Evolutionary conservation across 2,113 vertebrate species (phyloP).

Genomic region (Ornithorhynchus anatinus): DNA sequence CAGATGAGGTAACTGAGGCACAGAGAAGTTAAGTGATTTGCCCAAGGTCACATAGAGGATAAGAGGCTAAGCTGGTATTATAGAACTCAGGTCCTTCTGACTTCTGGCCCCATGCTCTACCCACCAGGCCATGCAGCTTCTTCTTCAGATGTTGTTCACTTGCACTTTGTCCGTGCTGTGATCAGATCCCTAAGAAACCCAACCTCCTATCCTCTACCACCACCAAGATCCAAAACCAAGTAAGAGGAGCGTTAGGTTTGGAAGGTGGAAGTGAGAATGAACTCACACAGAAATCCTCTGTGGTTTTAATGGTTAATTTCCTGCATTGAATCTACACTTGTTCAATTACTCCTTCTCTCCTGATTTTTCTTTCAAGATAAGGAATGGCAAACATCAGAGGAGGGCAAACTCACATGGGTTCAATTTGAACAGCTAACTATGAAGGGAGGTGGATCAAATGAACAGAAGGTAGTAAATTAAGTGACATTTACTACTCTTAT

Average conservation of each 20-base stretch:
- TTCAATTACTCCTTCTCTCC: background rate
- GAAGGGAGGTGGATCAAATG: background rate
- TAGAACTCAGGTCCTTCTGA: no score
- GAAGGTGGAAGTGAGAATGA: background rate
- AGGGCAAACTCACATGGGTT: background rate
- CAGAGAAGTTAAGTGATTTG: no score
- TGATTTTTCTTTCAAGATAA: background rate
- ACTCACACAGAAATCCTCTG: background rate
- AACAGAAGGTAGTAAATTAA: background rate
- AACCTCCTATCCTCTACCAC: no score
- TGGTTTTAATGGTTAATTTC: background rate
- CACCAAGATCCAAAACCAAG: no score
- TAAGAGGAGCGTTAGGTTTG: background rate
- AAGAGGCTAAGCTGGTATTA: no score
- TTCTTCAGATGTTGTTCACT: no score
- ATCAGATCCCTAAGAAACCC: no score
- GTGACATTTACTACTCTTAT: background rate
- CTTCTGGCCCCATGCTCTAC: no score
- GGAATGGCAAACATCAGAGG: background rate
- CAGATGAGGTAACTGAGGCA: no score
- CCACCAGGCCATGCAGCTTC: no score
- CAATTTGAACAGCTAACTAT: background rate
- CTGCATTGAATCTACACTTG: background rate
- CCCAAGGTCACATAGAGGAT: no score
- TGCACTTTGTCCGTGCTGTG: no score